Conservation (phyloP, 1,140 invertebrate genomes). For the Dryas iulia region DNA sequence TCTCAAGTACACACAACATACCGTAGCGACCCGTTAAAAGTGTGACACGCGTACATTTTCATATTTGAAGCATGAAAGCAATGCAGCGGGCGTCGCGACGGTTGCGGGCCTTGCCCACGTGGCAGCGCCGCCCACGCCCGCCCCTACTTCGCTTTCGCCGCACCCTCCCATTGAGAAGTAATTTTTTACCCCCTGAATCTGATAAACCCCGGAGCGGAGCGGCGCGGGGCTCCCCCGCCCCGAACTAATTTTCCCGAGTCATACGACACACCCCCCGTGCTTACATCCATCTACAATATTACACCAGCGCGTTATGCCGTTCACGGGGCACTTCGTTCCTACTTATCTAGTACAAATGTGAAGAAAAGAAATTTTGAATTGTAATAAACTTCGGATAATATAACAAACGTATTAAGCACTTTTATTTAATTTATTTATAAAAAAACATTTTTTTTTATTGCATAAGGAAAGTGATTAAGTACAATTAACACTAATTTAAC, state of each 20-base stretch:
- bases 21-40: constrained; percentile 30
- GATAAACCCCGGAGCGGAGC: constrained; percentile 65
- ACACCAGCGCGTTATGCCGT: constrained; percentile 75
- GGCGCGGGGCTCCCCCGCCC: constrained; percentile 71
- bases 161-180: constrained; percentile 78
- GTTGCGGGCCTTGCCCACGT: constrained; percentile 56
- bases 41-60: constrained; percentile 37
- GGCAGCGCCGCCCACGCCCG: constrained; percentile 68
- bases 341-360: constrained; percentile 63
- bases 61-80: constrained; percentile 40
- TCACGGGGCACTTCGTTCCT: constrained; percentile 70
- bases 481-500: no score
- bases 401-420: background rate
- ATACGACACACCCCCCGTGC: constrained; percentile 77
- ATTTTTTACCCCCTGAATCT: constrained; percentile 79
- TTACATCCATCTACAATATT: constrained; percentile 80
- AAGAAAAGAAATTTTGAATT: constrained; percentile 66
- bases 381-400: constrained; percentile 15
- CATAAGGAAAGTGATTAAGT: no score
- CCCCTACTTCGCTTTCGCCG: constrained; percentile 56
- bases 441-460: background rate
- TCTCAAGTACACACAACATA: constrained; percentile 42
- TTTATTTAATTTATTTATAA: background rate
- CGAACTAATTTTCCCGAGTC: constrained; percentile 80
- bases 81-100: constrained; percentile 49